These are phyloP conservation scores for Polyommatus icarus DNA, from an alignment of 2,888 invertebrate species.

Conservation along the genomic window DNA sequence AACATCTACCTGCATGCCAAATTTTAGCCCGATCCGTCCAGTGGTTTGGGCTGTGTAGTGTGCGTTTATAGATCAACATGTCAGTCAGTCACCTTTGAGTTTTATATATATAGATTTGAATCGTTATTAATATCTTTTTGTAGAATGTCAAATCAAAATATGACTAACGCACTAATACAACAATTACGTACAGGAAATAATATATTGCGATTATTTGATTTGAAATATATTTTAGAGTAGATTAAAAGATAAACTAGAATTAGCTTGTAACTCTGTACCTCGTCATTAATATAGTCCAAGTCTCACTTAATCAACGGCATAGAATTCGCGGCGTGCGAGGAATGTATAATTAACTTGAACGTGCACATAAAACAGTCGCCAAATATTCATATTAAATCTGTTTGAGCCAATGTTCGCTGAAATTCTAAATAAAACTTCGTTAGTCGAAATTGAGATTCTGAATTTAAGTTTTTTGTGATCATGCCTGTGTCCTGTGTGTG, in stretches of 20 bases:
- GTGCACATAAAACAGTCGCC: slow-evolving; percentile 15
- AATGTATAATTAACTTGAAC: slow-evolving; percentile 37
- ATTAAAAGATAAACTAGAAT: not conserved
- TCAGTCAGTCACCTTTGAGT: too few species aligned
- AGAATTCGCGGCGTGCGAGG: slow-evolving; percentile 40
- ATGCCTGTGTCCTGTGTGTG: not conserved
- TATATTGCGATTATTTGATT: not conserved
- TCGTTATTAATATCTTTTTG: too few species aligned
- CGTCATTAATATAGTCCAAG: slow-evolving; percentile 22
- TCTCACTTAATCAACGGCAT: slow-evolving; percentile 46
- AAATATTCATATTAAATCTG: slow-evolving; percentile 29
- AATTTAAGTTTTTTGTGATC: not conserved
- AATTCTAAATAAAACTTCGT: slow-evolving; percentile 14
- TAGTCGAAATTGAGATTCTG: not conserved
- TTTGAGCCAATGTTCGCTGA: slow-evolving; percentile 11
- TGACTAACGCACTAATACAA: not conserved
- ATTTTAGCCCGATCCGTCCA: too few species aligned
- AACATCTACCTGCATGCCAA: too few species aligned
- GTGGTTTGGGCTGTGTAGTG: too few species aligned
- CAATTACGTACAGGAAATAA: not conserved
- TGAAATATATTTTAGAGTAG: not conserved
- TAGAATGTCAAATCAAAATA: not conserved
- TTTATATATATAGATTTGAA: too few species aligned
- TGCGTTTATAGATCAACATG: too few species aligned
- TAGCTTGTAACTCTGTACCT: slow-evolving; percentile 8